Base-by-base conservation (phyloP, 2,113 vertebrate species). In the Telmatochromis brachygnathus region DNA sequence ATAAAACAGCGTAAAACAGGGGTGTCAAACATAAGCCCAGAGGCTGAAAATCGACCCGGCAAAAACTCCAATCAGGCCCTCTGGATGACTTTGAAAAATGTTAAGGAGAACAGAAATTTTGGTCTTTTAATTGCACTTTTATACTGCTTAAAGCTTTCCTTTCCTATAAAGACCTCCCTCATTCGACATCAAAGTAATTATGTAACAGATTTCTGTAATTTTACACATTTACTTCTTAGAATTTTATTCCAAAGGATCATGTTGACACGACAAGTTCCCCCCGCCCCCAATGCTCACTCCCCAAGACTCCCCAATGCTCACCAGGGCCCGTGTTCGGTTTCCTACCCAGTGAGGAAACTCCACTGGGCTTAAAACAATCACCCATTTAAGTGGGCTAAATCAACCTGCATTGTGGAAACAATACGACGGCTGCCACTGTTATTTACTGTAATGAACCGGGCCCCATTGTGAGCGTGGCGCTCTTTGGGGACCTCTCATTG, bases 371-470 rank as follows among this genome's bases (percentile, higher is more conserved):
- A 88, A 91, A 94, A 96, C 93, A 95, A 95, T 95, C 83, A 92
- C 65, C 80, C 35, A 82, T 88, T 94, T 91, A 89, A 92, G 85
- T 89, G 83, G 81, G 73, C 87, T 88, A 91, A 93, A 95, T 92
- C 84, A 93, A 94, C 92, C 81, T 45, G 54, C 90, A 86, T 68
- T 89, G 87, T 7, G 55, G 86, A 92, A 94, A 96, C 93, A 94
- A 94, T 95, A 83, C 23, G 75, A 89, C 60, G 91, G 42, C 91
- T 93, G 95, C 89, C 89, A 92, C 87, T 92, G 94, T 93, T 95
- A 94, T 95, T 95, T 93, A 95, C 89, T 92, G 92, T 95, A 94
- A 95, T 95, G 94, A 95, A 94, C 90, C 84, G 68, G 88, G 79
- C 62, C 89, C 91, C 84, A 90, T 95, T 96, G 92, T 95, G 90